These are phyloP conservation scores for Burhinus oedicnemus DNA, from an alignment of 2,113 vertebrate species.

Conservation along the genomic window DNA sequence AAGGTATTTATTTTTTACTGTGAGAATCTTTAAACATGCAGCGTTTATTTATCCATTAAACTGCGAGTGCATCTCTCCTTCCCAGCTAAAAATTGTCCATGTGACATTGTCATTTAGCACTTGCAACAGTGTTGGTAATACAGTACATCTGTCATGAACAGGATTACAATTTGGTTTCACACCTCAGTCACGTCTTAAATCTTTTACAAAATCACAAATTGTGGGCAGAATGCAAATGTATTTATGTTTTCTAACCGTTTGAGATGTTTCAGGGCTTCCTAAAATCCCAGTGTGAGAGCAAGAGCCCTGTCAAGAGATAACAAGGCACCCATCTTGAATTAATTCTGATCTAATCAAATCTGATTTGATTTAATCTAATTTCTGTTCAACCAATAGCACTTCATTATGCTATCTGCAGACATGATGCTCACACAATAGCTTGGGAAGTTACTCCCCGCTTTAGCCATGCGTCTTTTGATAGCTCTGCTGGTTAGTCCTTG, in stretches of 20 bases:
- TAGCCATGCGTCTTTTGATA: background rate
- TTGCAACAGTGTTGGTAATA: slow-evolving; percentile 30
- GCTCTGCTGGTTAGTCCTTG: background rate
- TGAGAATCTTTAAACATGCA: slow-evolving; percentile 4
- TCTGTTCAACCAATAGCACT: background rate
- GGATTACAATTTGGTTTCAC: slow-evolving; percentile 53
- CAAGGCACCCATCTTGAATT: background rate
- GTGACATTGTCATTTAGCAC: slow-evolving; percentile 50
- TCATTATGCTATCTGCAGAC: slow-evolving; percentile 1
- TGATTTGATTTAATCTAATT: slow-evolving; percentile 36
- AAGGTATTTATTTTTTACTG: background rate
- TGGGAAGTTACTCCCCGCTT: background rate
- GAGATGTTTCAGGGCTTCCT: background rate
- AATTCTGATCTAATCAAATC: slow-evolving; percentile 45
- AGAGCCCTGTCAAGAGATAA: background rate
- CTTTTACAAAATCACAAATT: slow-evolving; percentile 53
- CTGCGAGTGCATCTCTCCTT: background rate
- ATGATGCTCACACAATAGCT: background rate
- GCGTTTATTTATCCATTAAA: slow-evolving; percentile 33
- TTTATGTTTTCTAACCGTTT: background rate
- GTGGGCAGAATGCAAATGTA: slow-evolving; percentile 20
- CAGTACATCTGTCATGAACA: background rate
- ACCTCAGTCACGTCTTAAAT: slow-evolving; percentile 39
- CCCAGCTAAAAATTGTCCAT: background rate
- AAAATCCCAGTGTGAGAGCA: background rate